Conservation (phyloP, 2,797 vertebrate genomes). For the Girardinus metallicus region DNA sequence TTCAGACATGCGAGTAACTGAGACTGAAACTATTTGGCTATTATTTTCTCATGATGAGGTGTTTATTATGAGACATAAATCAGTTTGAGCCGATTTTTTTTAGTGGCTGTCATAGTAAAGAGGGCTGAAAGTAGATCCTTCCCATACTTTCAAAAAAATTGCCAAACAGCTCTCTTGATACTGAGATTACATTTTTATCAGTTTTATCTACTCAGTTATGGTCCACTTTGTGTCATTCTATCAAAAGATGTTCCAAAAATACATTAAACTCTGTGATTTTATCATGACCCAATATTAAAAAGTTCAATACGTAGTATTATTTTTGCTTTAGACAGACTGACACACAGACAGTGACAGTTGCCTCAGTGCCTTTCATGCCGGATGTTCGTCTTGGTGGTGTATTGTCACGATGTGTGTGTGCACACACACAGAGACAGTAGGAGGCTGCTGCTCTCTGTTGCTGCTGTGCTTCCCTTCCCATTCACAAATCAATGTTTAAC, state of each 20-base stretch:
- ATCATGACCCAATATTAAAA: neutral
- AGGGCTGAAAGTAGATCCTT: neutral
- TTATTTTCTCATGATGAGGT: neutral
- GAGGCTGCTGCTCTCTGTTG: slow-evolving; percentile 71
- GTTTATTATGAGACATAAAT: neutral
- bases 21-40: neutral
- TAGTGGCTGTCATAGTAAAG: neutral
- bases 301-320: neutral
- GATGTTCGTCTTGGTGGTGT: slow-evolving; percentile 67
- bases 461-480: slow-evolving; percentile 72
- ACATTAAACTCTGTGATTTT: neutral
- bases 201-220: neutral
- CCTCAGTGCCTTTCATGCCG: slow-evolving; percentile 63
- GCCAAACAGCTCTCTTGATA: neutral
- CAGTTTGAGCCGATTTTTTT: neutral
- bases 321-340: neutral
- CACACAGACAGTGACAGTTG: slow-evolving; percentile 53
- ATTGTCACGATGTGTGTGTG: slow-evolving; percentile 66
- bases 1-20: no score
- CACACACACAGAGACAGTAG: slow-evolving; percentile 75
- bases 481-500: slow-evolving; percentile 88
- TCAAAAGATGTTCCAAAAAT: neutral
- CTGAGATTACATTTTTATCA: neutral
- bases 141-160: neutral
- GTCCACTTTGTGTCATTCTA: neutral